Base-by-base conservation (phyloP, 1,140 invertebrate species). In the Zophobas atratus region DNA sequence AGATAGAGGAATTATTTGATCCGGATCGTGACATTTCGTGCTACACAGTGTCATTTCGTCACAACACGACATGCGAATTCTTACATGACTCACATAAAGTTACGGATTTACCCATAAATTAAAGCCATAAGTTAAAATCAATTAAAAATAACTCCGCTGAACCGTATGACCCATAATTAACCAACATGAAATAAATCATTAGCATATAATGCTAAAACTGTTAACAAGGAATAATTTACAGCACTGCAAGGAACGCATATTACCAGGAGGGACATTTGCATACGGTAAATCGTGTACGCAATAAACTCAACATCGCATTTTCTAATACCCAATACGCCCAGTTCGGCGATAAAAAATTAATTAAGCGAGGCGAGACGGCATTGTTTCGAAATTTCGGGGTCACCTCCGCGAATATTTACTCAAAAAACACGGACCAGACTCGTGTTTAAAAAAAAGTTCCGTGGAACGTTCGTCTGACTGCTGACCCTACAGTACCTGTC, bases 151-250 rank as follows among this genome's bases (percentile, higher is more conserved):
- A 55, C 49, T 38, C 5, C 41, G 36, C 36, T 73, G 71, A 73
- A 73, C 71, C 49, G 49, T 55, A 35, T 73, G 75, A 70, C 75
- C 75, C 46, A 71, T 77, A 77, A 77, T 77, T 77, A 71, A 56
- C 36, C 35, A 34, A 70, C 48, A 2, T 38, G 41, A 6, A 70
- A 76, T 77, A 77, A 77, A 77, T 77, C 75, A 75, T 32, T 48
- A 33, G 53, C 38, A 55, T 4, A 73, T 60, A 75, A 75, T 75
- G 72, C 35, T 60, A 46, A 70, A 75, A 78, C 60, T 79, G 70
- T 55, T 73, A 79, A 56, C 78, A 56, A 43, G 56, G 43, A 48
- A 77, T 79, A 76, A 79, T 79, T 79, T 79, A 79, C 74, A 33
- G 51, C 55, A 5, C 48, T 60, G 60, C 41, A 63, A 46, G 70